A percentile compares a stretch with the other conserved stretches of the same genome.
Evolutionary conservation across 2,113 vertebrate species (phyloP).

Genomic region (Turdus rufiventris): DNA sequence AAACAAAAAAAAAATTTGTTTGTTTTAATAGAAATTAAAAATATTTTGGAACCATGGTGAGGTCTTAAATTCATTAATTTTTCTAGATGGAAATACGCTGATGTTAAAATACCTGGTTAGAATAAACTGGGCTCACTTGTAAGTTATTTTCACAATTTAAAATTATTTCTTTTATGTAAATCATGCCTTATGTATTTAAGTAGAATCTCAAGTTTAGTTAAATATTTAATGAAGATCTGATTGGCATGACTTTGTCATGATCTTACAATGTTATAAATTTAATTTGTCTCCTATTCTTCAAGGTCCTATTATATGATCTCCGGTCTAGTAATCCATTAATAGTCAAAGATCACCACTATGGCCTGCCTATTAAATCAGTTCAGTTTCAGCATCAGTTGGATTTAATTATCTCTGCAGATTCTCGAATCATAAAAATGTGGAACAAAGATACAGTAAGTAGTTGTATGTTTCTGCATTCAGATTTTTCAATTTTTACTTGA

Average conservation of each 20-base stretch:
- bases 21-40: not conserved
- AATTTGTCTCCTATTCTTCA: not conserved
- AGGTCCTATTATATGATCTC: slow-evolving; percentile 95
- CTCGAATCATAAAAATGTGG: slow-evolving; percentile 96
- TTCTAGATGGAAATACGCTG: not conserved
- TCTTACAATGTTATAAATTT: not conserved
- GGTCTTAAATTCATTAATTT: not conserved
- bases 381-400: slow-evolving; percentile 87
- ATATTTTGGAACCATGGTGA: not conserved
- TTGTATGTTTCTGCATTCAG: not conserved
- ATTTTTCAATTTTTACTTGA: not conserved
- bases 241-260: not conserved
- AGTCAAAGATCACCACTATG: slow-evolving; percentile 95
- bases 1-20: not conserved
- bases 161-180: not conserved
- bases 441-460: slow-evolving; percentile 87
- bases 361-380: slow-evolving; percentile 89
- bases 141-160: not conserved
- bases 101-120: not conserved
- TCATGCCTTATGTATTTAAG: not conserved
- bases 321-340: slow-evolving; percentile 87
- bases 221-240: not conserved
- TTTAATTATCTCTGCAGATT: slow-evolving; percentile 90
- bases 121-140: not conserved
- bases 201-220: not conserved